A percentile compares a stretch with the other conserved stretches of the same genome.
These are phyloP conservation scores for Philereme transversata DNA, from an alignment of 2,888 invertebrate genomes.

Conservation along the genomic window DNA sequence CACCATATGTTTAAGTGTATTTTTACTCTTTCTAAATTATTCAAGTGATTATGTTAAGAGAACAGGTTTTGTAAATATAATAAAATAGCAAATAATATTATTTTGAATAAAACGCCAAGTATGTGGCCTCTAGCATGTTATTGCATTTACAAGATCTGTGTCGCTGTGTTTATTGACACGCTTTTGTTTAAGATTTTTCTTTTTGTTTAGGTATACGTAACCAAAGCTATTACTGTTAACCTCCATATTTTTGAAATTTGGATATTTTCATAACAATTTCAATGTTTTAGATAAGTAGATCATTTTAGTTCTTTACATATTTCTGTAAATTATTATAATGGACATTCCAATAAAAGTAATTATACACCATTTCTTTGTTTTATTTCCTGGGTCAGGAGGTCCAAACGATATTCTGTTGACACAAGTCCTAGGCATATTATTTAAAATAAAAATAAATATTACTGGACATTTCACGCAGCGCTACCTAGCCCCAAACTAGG, in stretches of 20 bases:
- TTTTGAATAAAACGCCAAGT: background rate
- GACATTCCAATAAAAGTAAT: conserved; percentile 76
- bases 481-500: too few relatives aligned
- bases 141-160: conserved; percentile 20
- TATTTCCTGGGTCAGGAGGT: too few relatives aligned
- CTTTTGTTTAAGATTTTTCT: conserved; percentile 25
- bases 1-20: conserved; percentile 44
- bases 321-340: conserved; percentile 64
- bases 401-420: too few relatives aligned
- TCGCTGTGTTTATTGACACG: conserved; percentile 24
- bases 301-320: conserved; percentile 53
- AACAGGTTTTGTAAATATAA: conserved; percentile 24
- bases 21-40: conserved; percentile 40
- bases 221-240: conserved; percentile 68
- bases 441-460: too few relatives aligned
- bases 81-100: too few relatives aligned
- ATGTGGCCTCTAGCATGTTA: conserved; percentile 1
- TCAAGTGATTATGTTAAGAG: conserved; percentile 27
- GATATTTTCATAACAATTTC: conserved; percentile 45
- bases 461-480: too few relatives aligned
- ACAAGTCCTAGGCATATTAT: too few relatives aligned
- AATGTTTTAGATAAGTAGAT: conserved; percentile 50
- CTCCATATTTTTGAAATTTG: conserved; percentile 61
- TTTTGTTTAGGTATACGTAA: conserved; percentile 44
- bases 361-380: conserved; percentile 48